Conservation (phyloP, 2,888 invertebrate species). For the Euzophera pinguis region DNA sequence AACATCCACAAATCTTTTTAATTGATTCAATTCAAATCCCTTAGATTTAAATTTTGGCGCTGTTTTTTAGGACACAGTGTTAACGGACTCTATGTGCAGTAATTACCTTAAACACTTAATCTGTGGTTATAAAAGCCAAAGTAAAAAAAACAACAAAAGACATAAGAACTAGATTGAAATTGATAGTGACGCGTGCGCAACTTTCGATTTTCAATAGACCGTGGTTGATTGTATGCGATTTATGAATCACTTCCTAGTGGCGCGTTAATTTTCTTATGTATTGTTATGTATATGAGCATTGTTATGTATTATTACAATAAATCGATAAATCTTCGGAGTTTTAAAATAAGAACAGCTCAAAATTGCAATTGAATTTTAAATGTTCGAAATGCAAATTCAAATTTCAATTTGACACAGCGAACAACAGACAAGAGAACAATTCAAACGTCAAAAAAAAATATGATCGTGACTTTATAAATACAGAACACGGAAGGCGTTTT, state of each 20-base stretch:
- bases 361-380: not conserved
- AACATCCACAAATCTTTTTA: too few relatives aligned
- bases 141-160: too few relatives aligned
- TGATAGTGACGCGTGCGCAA: constrained; percentile 2
- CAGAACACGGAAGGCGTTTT: constrained; percentile 10
- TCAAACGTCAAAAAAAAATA: not conserved
- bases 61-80: too few relatives aligned
- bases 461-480: not conserved
- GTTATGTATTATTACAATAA: too few relatives aligned
- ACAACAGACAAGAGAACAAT: not conserved
- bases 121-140: too few relatives aligned
- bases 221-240: not conserved
- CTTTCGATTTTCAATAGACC: constrained; percentile 6
- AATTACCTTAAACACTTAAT: too few relatives aligned
- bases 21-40: too few relatives aligned
- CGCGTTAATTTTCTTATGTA: not conserved
- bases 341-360: too few relatives aligned
- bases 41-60: too few relatives aligned
- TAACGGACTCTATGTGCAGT: too few relatives aligned
- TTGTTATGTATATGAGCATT: too few relatives aligned
- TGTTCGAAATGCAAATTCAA: not conserved
- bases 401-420: not conserved
- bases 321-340: too few relatives aligned
- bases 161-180: not conserved
- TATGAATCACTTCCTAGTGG: not conserved